phyloP scores from a whole-genome alignment of 2,113 vertebrate genomes.

The Plecotus auritus region DNA sequence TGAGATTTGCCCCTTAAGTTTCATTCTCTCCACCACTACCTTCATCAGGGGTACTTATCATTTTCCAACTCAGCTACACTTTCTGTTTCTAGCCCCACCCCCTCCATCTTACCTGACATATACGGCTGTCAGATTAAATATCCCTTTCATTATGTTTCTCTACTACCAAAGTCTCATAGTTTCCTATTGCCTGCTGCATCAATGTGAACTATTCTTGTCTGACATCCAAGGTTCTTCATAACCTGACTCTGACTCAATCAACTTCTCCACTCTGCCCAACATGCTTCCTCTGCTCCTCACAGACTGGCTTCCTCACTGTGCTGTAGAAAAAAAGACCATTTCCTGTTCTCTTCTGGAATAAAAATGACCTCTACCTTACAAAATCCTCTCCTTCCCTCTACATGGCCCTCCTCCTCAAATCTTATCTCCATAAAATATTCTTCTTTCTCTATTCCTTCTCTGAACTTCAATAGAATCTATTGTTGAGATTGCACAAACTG shows the following conservation, averaged over 20 bases:
- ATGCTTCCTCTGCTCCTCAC: not conserved
- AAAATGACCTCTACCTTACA: not conserved
- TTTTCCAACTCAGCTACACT: not conserved
- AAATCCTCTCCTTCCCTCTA: not conserved
- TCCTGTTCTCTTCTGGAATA: not conserved
- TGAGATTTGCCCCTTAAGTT: not conserved
- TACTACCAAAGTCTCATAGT: not conserved
- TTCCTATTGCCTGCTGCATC: not conserved
- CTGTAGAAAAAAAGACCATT: not conserved
- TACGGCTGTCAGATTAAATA: not conserved
- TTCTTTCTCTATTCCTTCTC: not conserved
- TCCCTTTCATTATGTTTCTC: not conserved
- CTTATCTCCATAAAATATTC: not conserved
- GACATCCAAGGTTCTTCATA: not conserved
- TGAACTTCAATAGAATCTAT: not conserved
- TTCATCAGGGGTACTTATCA: not conserved
- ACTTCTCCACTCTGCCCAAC: not conserved
- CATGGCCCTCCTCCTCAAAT: not conserved
- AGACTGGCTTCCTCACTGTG: not conserved
- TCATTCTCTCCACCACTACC: not conserved
- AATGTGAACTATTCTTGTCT: not conserved
- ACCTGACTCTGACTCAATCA: not conserved
- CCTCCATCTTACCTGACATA: not conserved
- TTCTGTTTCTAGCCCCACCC: not conserved
- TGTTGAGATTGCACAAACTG: not conserved